A percentile compares a stretch with the other conserved stretches of the same genome.
These are phyloP conservation scores for Bambusicola thoracicus DNA, from an alignment of 2,113 vertebrate genomes.

Conservation along the genomic window DNA sequence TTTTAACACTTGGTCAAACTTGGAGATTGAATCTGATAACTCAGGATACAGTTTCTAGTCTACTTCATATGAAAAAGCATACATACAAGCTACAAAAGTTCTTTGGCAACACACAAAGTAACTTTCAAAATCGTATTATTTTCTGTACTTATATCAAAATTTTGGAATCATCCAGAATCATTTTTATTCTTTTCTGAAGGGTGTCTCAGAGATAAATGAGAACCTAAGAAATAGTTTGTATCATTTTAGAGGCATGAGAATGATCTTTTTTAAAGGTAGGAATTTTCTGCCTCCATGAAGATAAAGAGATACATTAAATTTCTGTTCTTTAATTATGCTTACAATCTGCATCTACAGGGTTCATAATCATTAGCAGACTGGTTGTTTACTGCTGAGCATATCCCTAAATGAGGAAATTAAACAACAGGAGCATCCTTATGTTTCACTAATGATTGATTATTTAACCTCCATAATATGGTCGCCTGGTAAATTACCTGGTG, in stretches of 20 bases:
- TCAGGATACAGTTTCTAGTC: neutral
- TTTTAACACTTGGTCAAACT: neutral
- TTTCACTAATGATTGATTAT: neutral
- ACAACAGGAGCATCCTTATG: neutral
- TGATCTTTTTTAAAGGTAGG: neutral
- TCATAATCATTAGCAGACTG: neutral
- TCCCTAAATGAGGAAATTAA: slow-evolving; percentile 24
- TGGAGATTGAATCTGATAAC: neutral
- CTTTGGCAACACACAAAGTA: neutral
- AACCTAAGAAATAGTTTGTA: neutral
- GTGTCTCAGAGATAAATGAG: neutral
- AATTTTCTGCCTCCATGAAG: neutral
- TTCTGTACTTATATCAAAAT: neutral
- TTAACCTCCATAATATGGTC: neutral
- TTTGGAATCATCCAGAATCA: neutral
- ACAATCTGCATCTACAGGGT: neutral
- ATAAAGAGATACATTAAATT: neutral
- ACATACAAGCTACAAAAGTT: neutral
- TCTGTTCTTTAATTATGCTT: neutral
- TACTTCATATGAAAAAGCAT: neutral
- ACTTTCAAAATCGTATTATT: neutral
- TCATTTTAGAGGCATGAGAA: neutral
- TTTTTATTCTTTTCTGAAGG: neutral
- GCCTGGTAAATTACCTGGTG: neutral
- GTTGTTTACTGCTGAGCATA: slow-evolving; percentile 1